A percentile compares a stretch with the other conserved stretches of the same genome.
Conservation (phyloP, 2,888 invertebrate genomes). For the Eupithecia inturbata region DNA sequence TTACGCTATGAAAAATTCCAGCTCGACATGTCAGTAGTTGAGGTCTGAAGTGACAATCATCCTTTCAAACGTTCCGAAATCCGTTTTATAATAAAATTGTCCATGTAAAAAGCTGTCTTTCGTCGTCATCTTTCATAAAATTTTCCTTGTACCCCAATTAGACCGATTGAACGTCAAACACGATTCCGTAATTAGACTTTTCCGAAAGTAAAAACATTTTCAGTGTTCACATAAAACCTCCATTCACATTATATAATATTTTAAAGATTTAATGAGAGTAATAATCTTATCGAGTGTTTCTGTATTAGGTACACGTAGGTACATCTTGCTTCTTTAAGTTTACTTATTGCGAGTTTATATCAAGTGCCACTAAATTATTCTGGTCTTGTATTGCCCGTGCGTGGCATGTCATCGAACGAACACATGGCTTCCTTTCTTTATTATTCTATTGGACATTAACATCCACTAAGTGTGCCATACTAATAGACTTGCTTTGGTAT, state of each 20-base stretch:
- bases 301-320: background rate
- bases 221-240: slow-evolving; percentile 44
- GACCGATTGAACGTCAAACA: slow-evolving; percentile 32
- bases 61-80: background rate
- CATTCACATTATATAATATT: slow-evolving; percentile 41
- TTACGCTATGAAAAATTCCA: background rate
- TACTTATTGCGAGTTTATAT: background rate
- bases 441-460: background rate
- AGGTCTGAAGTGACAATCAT: background rate
- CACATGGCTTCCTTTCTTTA: slow-evolving; percentile 37
- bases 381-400: slow-evolving; percentile 21
- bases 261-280: slow-evolving; percentile 36
- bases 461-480: slow-evolving; percentile 3
- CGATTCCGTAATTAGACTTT: slow-evolving; percentile 42
- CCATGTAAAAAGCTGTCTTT: slow-evolving; percentile 14
- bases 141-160: slow-evolving; percentile 56
- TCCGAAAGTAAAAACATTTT: slow-evolving; percentile 44
- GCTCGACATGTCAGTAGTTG: background rate
- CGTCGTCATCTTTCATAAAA: slow-evolving; percentile 45
- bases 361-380: slow-evolving; percentile 28
- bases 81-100: background rate
- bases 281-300: slow-evolving; percentile 20
- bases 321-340: background rate
- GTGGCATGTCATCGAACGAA: slow-evolving; percentile 32
- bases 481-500: background rate